Evolutionary conservation across 2,113 vertebrate genomes (phyloP), one percentile per base, ranked within the genome.

Genomic region (Oceanites oceanicus): DNA sequence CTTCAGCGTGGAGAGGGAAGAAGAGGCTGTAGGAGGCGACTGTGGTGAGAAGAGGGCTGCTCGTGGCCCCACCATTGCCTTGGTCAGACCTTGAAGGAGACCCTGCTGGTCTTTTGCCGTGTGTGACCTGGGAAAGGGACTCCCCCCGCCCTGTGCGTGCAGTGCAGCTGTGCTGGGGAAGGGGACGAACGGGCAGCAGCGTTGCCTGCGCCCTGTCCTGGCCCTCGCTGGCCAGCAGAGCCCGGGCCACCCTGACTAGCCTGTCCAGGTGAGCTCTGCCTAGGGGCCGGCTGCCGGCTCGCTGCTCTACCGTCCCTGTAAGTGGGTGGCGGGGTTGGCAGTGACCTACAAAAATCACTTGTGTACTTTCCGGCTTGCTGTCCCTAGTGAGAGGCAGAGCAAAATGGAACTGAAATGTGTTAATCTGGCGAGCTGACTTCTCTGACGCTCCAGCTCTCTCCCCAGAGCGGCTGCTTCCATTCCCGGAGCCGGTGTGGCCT

Each of bases 231-330:
- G 30, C 30, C 34, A 22, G 42, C 21, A 52, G 42, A 68, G 65
- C 44, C 53, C n/a, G 20, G 66, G 16, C 52, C 29, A 7, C 16
- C 4, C 73, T 42, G 29, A 2, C 16, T 29, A 14, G 8, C 6
- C n/a, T 30, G 27, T 26, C 62, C 85, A n/a, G 52, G 58, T 53
- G 77, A 86, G 70, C 66, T 30, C 14, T 1, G 4, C 3, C 11
- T 2, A 2, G 1, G 56, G 1, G 18, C 30, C 0, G 2, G 36
- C 32, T 8, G 2, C 13, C 71, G 0, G 1, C 22, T 32, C 9
- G 1, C 59, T 30, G 58, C 71, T 74, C 63, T 58, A 53, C 74
- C 1, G 0, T 61, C n/a, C 27, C 77, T 11, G 34, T 30, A 22
- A 61, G 80, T 11, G 50, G 42, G 59, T 87, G 66, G 21, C 21